phyloP scores from a whole-genome alignment of 2,888 invertebrate species.

The Microctonus brassicae region DNA sequence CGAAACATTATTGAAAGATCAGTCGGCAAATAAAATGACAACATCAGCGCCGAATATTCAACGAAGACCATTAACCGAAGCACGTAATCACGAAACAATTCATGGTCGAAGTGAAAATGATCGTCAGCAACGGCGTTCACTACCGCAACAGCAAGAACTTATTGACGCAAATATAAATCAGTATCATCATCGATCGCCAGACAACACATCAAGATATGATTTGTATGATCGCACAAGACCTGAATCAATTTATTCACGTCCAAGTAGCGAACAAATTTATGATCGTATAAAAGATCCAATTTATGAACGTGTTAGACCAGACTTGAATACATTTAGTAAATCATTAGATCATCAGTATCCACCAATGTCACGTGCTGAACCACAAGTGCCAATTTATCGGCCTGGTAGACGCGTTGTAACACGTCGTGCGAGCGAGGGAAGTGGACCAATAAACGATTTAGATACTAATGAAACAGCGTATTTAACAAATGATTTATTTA shows the following conservation, averaged over 20 bases:
- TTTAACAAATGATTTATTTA: constrained; percentile 51
- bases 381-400: constrained; percentile 64
- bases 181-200: constrained; percentile 40
- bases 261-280: constrained; percentile 67
- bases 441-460: constrained; percentile 59
- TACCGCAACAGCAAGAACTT: constrained; percentile 39
- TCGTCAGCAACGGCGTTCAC: constrained; percentile 39
- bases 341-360: constrained; percentile 57
- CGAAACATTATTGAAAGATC: constrained; percentile 43
- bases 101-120: constrained; percentile 44
- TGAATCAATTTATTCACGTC: constrained; percentile 71
- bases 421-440: constrained; percentile 72
- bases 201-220: constrained; percentile 51
- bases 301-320: constrained; percentile 63
- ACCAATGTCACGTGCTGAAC: constrained; percentile 62
- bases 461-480: constrained; percentile 59
- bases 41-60: constrained; percentile 42
- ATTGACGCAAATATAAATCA: constrained; percentile 30
- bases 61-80: constrained; percentile 42
- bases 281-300: constrained; percentile 65
- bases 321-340: constrained; percentile 56
- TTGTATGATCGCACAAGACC: constrained; percentile 61
- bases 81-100: constrained; percentile 38
- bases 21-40: constrained; percentile 34
- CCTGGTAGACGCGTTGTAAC: constrained; percentile 55